Base-by-base conservation (phyloP, 2,888 invertebrate species). In the Leptopterna dolabrata region DNA sequence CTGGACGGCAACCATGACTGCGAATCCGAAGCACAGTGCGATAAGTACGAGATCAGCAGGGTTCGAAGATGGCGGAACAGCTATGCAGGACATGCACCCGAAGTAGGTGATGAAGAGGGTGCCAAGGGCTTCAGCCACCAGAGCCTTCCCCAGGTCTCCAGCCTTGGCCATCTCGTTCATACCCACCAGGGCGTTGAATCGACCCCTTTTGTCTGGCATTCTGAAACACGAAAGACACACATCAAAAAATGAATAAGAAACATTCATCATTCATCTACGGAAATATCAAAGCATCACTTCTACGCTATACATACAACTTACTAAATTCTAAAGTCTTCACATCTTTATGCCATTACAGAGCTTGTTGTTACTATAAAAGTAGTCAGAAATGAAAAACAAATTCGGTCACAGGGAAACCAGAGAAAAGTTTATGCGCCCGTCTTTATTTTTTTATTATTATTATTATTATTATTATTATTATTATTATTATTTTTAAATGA, bases 121-220 rank as follows among this genome's bases (percentile, higher is more conserved):
- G 43, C 97, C 98, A 13, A 98, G 91, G 90, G 97, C 96, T 92
- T 98, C 98, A 0, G 97, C 98, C 11, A 97, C 92, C 29, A 98
- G 93, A 0, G 97, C 96, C 90, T 95, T 95, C 94, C 96, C 96
- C 88, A 98, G 93, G 95, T 84, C 95, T 9, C 87, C 88, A 1
- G 88, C 89, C 82, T 88, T 89, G 41, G 89, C 89, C 87, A 91
- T 86, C 88, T 91, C 91, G 24, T 89, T 87, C 70, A 90, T 88
- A 16, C 90, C 91, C 45, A 91, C 87, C 19, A 89, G 86, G 27
- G 89, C 89, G 85, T 90, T 90, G 41, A 90, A 29, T 76, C 83
- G 76, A 36, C 87, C 81, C 24, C 84, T 76, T 24, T 88, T 89
- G 51, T 88, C 88, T 30, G 90, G 86, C 90, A 90, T 90, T 76